Evolutionary conservation across 2,888 invertebrate genomes (phyloP), one percentile per base, ranked within the genome.

Genomic region (Drosophila helvetica): DNA sequence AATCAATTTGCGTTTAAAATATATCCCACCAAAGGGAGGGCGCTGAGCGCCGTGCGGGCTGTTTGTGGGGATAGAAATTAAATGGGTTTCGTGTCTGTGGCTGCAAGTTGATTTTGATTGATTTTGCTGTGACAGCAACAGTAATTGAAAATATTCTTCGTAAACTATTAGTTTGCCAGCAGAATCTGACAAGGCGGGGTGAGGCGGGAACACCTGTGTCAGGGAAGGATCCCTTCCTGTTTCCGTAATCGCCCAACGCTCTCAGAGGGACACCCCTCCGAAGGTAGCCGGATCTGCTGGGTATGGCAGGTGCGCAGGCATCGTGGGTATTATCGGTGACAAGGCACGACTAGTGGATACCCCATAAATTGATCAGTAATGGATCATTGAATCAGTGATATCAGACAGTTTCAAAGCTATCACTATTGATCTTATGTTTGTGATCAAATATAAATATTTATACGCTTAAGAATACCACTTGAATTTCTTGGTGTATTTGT

Each of bases 101-200:
- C 57, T 73, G 58, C 71, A 75, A 87, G 74, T 77, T 82, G 88
- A 82, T 88, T 79, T 77, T 82, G 88, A 82, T 83, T 79, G 83
- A 88, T 83, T 83, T 88, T 88, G 83, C 83, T 82, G 86, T 82
- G 88, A 87, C 82, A 88, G 88, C 88, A 83, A 76, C 78, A 74
- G 83, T 83, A 83, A 83, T 83, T 83, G 83, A 80, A 83, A 83
- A 88, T 80, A 86, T 88, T 86, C 79, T 53, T 27, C 53, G 78
- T 80, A 73, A 88, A 88, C 88, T 88, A 83, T 86, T 82, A 83
- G 83, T 83, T 82, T 71, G 25, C 50, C 64, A 63, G 33, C 55
- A 43, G 54, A 55, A 59, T 55, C 22, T 33, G 53, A 47, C 43
- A 48, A 27, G 19, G 30, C 57, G 19, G 22, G 19, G 30, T 53